Evolutionary conservation across 2,888 invertebrate genomes (phyloP).

Genomic region (Xanthorhoe spadicearia): DNA sequence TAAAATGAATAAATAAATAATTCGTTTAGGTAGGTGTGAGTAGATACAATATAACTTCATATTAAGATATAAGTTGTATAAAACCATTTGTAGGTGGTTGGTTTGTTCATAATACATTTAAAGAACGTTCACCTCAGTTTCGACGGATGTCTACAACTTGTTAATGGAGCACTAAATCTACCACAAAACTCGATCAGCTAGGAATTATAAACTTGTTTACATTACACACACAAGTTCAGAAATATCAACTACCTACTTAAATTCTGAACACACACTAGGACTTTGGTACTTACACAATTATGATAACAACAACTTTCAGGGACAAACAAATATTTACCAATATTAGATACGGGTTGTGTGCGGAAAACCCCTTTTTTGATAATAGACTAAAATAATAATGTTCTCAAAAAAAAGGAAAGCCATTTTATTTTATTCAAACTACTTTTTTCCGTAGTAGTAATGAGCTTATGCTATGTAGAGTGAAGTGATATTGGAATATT

Average conservation of each 20-base stretch:
- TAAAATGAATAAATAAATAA: neutral
- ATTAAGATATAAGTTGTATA: neutral
- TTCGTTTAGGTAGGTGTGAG: neutral
- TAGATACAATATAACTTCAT: neutral
- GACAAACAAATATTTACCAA: too few species aligned
- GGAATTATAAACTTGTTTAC: constrained; percentile 17
- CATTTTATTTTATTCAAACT: too few species aligned
- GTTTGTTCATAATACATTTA: constrained; percentile 17
- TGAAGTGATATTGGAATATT: too few species aligned
- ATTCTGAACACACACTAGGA: neutral
- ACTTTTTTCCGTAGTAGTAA: too few species aligned
- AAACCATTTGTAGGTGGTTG: constrained; percentile 8
- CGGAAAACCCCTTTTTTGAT: too few species aligned
- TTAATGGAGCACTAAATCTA: constrained; percentile 27
- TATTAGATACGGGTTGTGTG: too few species aligned
- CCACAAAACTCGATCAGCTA: constrained; percentile 10
- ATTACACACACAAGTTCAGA: neutral
- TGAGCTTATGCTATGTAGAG: too few species aligned
- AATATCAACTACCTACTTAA: neutral
- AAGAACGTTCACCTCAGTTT: constrained; percentile 27
- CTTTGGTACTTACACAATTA: too few species aligned
- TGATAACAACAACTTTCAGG: too few species aligned
- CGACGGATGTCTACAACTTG: constrained; percentile 18
- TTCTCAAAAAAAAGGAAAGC: too few species aligned
- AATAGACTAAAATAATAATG: too few species aligned